Conservation (phyloP, 1,140 invertebrate species). For the Cherax destructor region DNA sequence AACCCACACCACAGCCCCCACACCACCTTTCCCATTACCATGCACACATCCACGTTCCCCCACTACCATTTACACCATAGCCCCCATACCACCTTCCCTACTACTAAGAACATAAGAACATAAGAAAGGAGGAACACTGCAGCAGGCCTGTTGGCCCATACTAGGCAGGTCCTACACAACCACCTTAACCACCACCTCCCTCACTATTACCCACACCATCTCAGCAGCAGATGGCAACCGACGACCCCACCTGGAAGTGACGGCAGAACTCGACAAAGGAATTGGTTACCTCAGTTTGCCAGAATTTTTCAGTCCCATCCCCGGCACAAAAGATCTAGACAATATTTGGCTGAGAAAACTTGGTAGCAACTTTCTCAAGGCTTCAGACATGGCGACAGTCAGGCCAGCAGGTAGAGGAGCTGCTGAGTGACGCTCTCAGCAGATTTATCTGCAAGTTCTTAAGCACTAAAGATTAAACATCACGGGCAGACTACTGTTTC, state of each 20-base stretch:
- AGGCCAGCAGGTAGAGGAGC: neutral
- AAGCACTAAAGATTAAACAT: too few species aligned
- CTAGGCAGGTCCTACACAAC: too few species aligned
- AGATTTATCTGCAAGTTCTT: too few species aligned
- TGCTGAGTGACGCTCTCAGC: too few species aligned
- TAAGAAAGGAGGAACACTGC: too few species aligned
- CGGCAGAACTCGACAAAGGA: neutral
- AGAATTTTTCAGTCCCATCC: neutral
- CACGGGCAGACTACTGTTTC: too few species aligned
- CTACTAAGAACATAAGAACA: too few species aligned
- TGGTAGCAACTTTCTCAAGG: neutral
- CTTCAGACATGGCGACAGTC: neutral
- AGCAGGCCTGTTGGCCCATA: too few species aligned
- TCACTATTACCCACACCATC: neutral
- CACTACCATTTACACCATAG: neutral
- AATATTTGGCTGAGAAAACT: neutral
- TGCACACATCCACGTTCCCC: too few species aligned
- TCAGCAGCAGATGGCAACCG: neutral
- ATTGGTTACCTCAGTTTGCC: conserved; percentile 13
- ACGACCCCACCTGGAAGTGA: neutral
- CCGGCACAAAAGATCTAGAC: neutral
- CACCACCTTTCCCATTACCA: too few species aligned
- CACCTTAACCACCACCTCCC: neutral
- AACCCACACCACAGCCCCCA: too few species aligned
- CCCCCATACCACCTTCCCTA: neutral